Percentiles rank a stretch among this genome's conserved stretches.
Conservation (phyloP, 2,797 vertebrate species). For the Phoeniculus purpureus region DNA sequence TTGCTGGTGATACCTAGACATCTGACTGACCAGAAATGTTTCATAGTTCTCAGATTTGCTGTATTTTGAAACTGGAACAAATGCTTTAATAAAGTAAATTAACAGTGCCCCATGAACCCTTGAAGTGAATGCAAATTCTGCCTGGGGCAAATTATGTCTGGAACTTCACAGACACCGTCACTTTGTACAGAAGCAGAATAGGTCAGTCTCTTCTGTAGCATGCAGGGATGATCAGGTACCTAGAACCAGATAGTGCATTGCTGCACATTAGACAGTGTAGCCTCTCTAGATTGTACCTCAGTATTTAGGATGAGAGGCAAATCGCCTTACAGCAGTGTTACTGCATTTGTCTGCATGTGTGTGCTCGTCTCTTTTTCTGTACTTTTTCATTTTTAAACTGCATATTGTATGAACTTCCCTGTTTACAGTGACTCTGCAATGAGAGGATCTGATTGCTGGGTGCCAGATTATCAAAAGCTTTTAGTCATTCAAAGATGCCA, state of each 20-base stretch:
- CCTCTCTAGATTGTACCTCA: not conserved
- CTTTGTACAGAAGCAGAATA: not conserved
- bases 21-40: not conserved
- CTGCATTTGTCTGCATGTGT: not conserved
- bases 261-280: not conserved
- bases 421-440: not conserved
- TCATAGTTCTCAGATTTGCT: constrained; percentile 17
- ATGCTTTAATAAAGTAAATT: constrained; percentile 39
- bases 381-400: not conserved
- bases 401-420: not conserved
- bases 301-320: not conserved
- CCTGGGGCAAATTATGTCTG: constrained; percentile 39
- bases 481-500: constrained; percentile 17
- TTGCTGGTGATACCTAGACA: not conserved
- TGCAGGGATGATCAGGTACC: not conserved
- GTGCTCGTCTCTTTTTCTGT: too few species aligned
- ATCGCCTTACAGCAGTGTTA: not conserved
- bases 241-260: not conserved
- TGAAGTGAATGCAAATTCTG: constrained; percentile 45
- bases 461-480: constrained; percentile 8
- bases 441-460: not conserved
- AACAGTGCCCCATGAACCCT: constrained; percentile 26
- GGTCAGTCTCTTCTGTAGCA: not conserved
- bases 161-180: not conserved
- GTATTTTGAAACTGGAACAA: constrained; percentile 31